phyloP scores from a whole-genome alignment of 1,140 invertebrate genomes.

The Trachelipus rathkii region DNA sequence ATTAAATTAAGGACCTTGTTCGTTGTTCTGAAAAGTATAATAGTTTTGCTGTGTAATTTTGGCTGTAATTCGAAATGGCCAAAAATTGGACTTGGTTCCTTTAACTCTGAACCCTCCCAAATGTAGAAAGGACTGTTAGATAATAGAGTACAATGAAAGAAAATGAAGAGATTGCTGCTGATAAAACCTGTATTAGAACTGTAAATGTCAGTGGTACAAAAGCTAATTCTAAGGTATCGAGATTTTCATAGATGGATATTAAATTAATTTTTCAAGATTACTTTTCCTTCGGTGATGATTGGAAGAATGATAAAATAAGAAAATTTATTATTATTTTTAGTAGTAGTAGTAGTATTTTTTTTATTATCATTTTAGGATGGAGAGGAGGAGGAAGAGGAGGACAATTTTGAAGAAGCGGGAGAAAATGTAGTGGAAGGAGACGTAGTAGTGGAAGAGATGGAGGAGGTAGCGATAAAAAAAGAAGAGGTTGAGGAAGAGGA shows the following conservation, averaged over 20 bases:
- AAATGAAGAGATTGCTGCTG: too few species aligned
- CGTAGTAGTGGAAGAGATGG: not conserved
- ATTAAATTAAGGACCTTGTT: too few species aligned
- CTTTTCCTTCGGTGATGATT: not conserved
- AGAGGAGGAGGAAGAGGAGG: not conserved
- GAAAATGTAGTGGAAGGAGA: not conserved
- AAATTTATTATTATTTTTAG: too few species aligned
- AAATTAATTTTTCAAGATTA: not conserved
- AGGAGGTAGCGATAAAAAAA: not conserved
- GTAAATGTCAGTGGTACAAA: too few species aligned
- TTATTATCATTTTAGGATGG: not conserved
- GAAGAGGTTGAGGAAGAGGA: not conserved
- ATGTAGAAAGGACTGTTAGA: too few species aligned
- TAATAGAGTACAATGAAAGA: too few species aligned
- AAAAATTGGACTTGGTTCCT: too few species aligned
- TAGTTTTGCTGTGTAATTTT: too few species aligned
- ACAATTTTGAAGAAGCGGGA: not conserved
- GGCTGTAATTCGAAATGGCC: too few species aligned
- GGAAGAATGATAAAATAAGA: not conserved
- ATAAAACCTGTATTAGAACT: too few species aligned
- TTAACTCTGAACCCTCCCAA: too few species aligned
- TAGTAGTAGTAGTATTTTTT: not conserved
- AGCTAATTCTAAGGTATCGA: not conserved
- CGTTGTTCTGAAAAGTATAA: too few species aligned
- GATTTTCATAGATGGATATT: not conserved